Conservation (phyloP, 2,888 invertebrate genomes). For the Helleia helle region DNA sequence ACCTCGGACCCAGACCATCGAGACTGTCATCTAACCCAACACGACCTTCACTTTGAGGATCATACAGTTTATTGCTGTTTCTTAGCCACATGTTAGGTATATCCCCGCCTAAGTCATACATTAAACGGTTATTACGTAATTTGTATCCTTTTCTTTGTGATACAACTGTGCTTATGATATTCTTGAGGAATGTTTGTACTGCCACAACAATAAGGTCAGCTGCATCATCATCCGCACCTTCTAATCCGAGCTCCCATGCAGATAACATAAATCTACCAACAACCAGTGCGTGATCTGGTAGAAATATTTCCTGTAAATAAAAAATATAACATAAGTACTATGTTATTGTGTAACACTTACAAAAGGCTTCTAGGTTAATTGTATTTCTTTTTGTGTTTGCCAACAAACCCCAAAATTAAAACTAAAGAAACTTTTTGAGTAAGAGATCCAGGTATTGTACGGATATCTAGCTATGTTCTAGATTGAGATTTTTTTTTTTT, state of each 20-base stretch:
- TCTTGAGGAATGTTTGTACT: conserved; percentile 85
- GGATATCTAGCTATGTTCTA: too few relatives aligned
- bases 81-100: conserved; percentile 87
- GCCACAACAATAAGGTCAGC: conserved; percentile 88
- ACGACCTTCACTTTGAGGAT: conserved; percentile 74
- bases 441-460: too few relatives aligned
- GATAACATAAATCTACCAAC: conserved; percentile 87
- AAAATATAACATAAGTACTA: too few relatives aligned
- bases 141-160: conserved; percentile 88
- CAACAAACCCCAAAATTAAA: too few relatives aligned
- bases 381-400: too few relatives aligned
- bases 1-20: conserved; percentile 78
- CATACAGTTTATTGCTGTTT: conserved; percentile 79
- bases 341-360: too few relatives aligned
- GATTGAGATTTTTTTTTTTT: too few relatives aligned
- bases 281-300: conserved; percentile 89
- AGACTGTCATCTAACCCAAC: conserved; percentile 74
- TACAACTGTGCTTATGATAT: conserved; percentile 84
- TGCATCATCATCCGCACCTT: conserved; percentile 88
- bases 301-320: conserved; percentile 81
- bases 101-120: conserved; percentile 85
- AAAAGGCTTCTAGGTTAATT: too few relatives aligned
- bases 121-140: conserved; percentile 80
- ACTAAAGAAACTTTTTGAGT: too few relatives aligned
- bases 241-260: conserved; percentile 91